These are phyloP conservation scores for Nipponia nippon DNA, from an alignment of 2,113 vertebrate species.

Conservation along the genomic window DNA sequence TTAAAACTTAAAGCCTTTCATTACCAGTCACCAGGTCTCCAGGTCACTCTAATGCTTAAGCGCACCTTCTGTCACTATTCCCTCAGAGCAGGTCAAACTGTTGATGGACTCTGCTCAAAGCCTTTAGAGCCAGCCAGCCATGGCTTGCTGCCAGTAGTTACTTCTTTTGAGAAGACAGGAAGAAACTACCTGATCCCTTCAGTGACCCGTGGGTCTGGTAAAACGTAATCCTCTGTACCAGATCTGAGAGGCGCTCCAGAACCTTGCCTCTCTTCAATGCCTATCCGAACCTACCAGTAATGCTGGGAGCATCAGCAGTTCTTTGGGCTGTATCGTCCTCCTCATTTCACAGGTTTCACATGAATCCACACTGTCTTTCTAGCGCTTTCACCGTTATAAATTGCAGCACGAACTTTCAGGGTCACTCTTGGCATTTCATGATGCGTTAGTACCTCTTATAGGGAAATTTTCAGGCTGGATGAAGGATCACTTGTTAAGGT, in stretches of 20 bases:
- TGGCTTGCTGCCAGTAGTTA: background rate
- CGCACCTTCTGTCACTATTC: slow-evolving; percentile 20
- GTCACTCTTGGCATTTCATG: background rate
- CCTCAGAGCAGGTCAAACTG: background rate
- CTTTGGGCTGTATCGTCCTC: background rate
- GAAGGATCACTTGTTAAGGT: background rate
- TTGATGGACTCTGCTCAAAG: background rate
- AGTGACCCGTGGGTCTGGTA: background rate
- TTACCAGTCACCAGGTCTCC: background rate
- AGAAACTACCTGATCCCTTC: background rate
- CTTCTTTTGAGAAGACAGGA: background rate
- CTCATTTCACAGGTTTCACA: background rate
- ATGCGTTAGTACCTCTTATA: fast-evolving
- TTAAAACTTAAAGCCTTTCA: slow-evolving; percentile 46
- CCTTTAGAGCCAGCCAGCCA: background rate
- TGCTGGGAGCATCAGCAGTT: background rate
- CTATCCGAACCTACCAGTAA: fast-evolving
- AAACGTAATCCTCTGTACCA: background rate
- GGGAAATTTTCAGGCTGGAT: background rate
- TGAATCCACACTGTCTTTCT: background rate
- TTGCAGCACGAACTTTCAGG: background rate
- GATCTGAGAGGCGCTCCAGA: background rate
- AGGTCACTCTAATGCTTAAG: slow-evolving; percentile 1
- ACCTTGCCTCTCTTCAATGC: background rate
- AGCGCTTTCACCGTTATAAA: background rate